These are phyloP conservation scores for Chelidonichthys spinosus DNA, from an alignment of 2,797 vertebrate species.

Conservation along the genomic window DNA sequence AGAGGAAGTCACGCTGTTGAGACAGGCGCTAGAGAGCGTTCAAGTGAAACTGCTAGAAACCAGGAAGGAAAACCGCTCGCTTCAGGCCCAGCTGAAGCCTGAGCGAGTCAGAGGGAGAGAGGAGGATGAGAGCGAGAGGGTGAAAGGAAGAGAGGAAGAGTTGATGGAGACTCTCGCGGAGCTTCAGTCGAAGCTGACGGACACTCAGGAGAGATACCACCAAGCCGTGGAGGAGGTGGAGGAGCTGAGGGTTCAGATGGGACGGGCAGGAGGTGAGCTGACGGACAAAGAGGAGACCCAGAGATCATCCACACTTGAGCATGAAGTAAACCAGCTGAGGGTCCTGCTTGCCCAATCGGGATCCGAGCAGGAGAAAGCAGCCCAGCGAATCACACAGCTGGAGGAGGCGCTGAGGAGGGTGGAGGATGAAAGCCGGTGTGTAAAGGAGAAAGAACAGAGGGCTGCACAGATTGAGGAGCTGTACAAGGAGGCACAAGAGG, in stretches of 20 bases:
- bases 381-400: conserved; percentile 83
- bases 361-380: conserved; percentile 84
- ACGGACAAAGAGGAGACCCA: conserved; percentile 69
- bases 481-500: conserved; percentile 92
- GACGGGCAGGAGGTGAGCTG: conserved; percentile 60
- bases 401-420: conserved; percentile 84
- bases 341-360: conserved; percentile 82
- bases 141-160: conserved; percentile 71
- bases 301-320: conserved; percentile 73
- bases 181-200: conserved; percentile 88
- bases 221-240: conserved; percentile 87
- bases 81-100: conserved; percentile 84
- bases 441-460: conserved; percentile 81
- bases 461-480: conserved; percentile 85
- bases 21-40: conserved; percentile 84
- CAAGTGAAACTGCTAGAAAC: conserved; percentile 87
- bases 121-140: conserved; percentile 77
- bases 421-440: conserved; percentile 75
- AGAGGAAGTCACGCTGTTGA: conserved; percentile 83
- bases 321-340: conserved; percentile 86
- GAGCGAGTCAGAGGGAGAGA: conserved; percentile 67
- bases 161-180: conserved; percentile 88
- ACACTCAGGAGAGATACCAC: conserved; percentile 86
- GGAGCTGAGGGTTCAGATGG: conserved; percentile 80
- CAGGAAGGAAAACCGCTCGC: conserved; percentile 83